A percentile compares a stretch with the other conserved stretches of the same genome.
These are phyloP conservation scores for Phoxinus phoxinus DNA, from an alignment of 2,113 vertebrate species.

Conservation along the genomic window DNA sequence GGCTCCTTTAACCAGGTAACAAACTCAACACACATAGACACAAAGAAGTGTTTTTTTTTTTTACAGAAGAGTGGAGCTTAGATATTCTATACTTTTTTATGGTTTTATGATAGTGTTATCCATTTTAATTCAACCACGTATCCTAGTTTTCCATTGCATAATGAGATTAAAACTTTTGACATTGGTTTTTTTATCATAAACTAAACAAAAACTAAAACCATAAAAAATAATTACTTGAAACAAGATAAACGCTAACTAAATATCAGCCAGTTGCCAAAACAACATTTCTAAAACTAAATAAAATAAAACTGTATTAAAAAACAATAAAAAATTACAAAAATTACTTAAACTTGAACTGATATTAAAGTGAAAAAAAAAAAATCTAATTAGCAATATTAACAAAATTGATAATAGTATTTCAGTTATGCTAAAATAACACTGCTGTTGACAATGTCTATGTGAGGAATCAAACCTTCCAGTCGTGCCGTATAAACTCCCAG, in stretches of 20 bases:
- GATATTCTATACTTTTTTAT: not conserved
- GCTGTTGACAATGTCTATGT: not conserved
- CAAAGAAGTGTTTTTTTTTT: not conserved
- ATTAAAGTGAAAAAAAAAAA: not conserved
- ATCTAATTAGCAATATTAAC: not conserved
- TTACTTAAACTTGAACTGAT: not conserved
- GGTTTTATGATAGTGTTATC: not conserved
- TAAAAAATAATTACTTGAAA: not conserved
- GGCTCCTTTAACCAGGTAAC: not conserved
- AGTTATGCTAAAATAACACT: not conserved
- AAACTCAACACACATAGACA: not conserved
- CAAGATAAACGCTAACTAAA: not conserved
- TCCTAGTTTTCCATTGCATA: not conserved
- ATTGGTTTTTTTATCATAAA: not conserved
- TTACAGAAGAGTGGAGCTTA: not conserved
- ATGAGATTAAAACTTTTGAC: not conserved
- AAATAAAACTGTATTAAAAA: not conserved
- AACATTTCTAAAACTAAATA: not conserved
- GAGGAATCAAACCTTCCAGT: constrained; percentile 79
- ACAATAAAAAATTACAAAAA: not conserved
- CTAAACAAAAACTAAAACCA: not conserved
- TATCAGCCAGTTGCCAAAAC: not conserved
- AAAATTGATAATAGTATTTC: not conserved
- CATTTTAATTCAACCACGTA: not conserved
- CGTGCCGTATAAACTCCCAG: constrained; percentile 79